These are phyloP conservation scores for Germaria angustata DNA, from an alignment of 2,888 invertebrate genomes.

Conservation along the genomic window DNA sequence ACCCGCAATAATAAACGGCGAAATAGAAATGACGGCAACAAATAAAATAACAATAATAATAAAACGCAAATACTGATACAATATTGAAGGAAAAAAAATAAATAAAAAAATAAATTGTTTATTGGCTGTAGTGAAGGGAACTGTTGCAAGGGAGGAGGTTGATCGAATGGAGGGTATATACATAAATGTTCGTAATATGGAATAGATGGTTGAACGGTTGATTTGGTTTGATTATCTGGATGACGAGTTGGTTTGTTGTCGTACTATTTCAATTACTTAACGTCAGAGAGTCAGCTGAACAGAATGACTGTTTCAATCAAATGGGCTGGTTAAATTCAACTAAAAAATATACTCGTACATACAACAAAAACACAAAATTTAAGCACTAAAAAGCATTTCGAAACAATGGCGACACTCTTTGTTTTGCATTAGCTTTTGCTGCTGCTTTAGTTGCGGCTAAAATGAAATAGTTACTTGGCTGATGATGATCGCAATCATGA, in stretches of 20 bases:
- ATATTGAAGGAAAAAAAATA: slow-evolving; percentile 19
- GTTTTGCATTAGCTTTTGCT: not conserved
- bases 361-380: not conserved
- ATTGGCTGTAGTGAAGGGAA: not conserved
- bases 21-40: slow-evolving; percentile 18
- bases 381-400: slow-evolving; percentile 24
- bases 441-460: not conserved
- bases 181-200: slow-evolving; percentile 16
- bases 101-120: not conserved
- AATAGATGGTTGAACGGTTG: slow-evolving; percentile 34
- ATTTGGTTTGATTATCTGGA: slow-evolving; percentile 44
- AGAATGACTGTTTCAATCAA: slow-evolving; percentile 27
- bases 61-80: slow-evolving; percentile 33
- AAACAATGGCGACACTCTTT: slow-evolving; percentile 56
- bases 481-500: slow-evolving; percentile 33
- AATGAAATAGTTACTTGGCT: slow-evolving; percentile 28
- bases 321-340: slow-evolving; percentile 16
- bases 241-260: slow-evolving; percentile 24
- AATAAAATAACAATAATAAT: not conserved
- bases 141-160: not conserved
- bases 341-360: too few species aligned
- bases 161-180: slow-evolving; percentile 27
- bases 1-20: slow-evolving; percentile 65
- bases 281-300: slow-evolving; percentile 3
- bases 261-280: slow-evolving; percentile 15